Evolutionary conservation across 2,888 invertebrate genomes (phyloP).

Genomic region (Tanypteryx hageni): DNA sequence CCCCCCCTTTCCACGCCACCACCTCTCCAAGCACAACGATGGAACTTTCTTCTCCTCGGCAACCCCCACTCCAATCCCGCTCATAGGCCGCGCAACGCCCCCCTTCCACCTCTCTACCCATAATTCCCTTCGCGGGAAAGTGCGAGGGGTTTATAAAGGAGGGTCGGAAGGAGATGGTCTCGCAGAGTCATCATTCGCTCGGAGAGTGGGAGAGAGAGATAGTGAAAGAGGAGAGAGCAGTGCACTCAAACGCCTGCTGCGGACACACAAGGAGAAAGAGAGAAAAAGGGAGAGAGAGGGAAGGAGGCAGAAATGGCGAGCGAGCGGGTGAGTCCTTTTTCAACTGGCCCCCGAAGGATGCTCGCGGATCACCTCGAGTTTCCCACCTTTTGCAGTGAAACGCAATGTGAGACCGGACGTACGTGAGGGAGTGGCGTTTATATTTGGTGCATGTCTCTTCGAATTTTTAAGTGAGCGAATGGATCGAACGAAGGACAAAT

Average conservation of each 20-base stretch:
- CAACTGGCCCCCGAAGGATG: no score
- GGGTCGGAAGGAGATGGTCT: neutral
- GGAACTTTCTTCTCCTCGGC: neutral
- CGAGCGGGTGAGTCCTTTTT: neutral
- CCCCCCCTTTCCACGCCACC: neutral
- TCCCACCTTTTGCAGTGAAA: no score
- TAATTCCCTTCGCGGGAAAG: constrained; percentile 28
- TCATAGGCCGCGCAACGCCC: neutral
- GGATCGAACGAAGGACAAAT: no score
- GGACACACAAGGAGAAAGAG: neutral
- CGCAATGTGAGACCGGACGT: no score
- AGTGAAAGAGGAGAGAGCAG: neutral
- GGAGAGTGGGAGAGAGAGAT: neutral
- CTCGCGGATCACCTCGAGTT: no score
- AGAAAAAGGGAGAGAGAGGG: no score
- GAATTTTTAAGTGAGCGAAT: no score
- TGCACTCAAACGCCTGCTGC: neutral
- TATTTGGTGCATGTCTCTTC: no score
- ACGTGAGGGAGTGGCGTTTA: no score
- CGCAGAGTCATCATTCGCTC: neutral
- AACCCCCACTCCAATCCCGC: neutral
- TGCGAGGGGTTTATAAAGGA: neutral
- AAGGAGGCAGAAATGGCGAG: neutral
- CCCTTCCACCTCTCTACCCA: neutral
- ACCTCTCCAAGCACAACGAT: neutral